phyloP scores from a whole-genome alignment of 1,140 invertebrate species.

The Leptinotarsa lineolata region DNA sequence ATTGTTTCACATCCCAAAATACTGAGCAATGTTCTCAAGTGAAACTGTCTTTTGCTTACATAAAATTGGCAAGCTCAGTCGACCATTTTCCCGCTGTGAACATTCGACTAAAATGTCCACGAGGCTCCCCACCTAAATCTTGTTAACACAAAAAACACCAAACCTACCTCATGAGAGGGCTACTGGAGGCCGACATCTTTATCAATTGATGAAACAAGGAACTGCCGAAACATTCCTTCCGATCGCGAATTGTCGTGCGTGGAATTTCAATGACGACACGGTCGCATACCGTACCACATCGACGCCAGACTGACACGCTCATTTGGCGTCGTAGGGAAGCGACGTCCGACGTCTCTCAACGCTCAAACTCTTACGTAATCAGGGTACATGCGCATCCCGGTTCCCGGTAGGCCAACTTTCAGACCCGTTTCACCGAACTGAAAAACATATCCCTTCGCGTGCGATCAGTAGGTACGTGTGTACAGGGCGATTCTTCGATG shows the following conservation, averaged over 20 bases:
- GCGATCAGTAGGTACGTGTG: too few species aligned
- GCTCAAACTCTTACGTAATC: constrained; percentile 19
- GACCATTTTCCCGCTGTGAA: too few species aligned
- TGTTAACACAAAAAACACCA: neutral
- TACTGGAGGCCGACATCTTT: neutral
- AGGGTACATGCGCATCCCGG: neutral
- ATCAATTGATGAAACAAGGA: neutral
- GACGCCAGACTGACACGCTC: constrained; percentile 24
- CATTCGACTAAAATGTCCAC: too few species aligned
- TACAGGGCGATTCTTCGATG: too few species aligned
- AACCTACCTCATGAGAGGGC: neutral
- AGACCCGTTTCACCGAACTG: neutral
- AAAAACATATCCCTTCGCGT: neutral
- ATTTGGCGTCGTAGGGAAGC: constrained; percentile 18
- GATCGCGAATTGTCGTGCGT: neutral
- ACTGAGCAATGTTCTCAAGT: too few species aligned
- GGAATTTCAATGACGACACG: neutral
- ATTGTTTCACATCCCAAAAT: too few species aligned
- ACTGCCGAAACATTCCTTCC: neutral
- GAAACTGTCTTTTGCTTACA: too few species aligned
- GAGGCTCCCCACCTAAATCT: too few species aligned
- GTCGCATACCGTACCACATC: constrained; percentile 3
- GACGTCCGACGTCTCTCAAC: constrained; percentile 10
- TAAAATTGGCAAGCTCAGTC: too few species aligned
- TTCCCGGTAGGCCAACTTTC: neutral